Evolutionary conservation across 2,888 invertebrate species (phyloP), one percentile per base, ranked within the genome.

Genomic region (Pherbina coryleti): DNA sequence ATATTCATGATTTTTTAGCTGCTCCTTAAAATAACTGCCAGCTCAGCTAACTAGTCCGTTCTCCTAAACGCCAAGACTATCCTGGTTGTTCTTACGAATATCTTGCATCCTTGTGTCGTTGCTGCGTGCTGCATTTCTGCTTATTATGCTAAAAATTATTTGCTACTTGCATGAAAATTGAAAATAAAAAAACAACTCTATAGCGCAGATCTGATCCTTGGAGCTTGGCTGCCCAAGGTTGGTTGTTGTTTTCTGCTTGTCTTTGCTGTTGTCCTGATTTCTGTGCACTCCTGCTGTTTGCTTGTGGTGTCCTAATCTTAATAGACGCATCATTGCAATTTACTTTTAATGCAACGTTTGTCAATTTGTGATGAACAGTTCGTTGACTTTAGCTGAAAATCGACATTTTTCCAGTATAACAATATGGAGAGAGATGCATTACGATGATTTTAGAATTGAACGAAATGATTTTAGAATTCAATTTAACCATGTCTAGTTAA

Each of bases 1-100:
- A 87, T 86, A 87, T 87, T 86, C 86, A 87, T 87, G 81, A 81
- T 79, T 80, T 75, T 82, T 81, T 34, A 74, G 64, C 64, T 66
- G 31, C 44, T 57, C 22, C 69, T 69, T 25, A 64, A 64, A 64
- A 22, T 28, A 60, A 64, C 31, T 31, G 31, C 31, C 31, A 28
- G 28, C 34, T 64, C 28, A 14, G 11, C 7, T 17, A 9, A 17
- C 64, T 17, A 34, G 4, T 0, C 14, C n/a, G 17, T 3, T 4
- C 25, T 17, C 28, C 14, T n/a, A n/a, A n/a, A n/a, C 60, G 5
- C 19, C 4, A 17, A 25, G 8, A 17, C 22, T 22, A 5, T 19
- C 2, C 19, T 55, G 7, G 7, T 44, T 44, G 57, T 17, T 14
- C 31, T 8, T 9, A 9, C 28, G 5, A 8, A 17, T n/a, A n/a